Evolutionary conservation across 2,113 vertebrate genomes (phyloP).

Genomic region (Tupaia tana): DNA sequence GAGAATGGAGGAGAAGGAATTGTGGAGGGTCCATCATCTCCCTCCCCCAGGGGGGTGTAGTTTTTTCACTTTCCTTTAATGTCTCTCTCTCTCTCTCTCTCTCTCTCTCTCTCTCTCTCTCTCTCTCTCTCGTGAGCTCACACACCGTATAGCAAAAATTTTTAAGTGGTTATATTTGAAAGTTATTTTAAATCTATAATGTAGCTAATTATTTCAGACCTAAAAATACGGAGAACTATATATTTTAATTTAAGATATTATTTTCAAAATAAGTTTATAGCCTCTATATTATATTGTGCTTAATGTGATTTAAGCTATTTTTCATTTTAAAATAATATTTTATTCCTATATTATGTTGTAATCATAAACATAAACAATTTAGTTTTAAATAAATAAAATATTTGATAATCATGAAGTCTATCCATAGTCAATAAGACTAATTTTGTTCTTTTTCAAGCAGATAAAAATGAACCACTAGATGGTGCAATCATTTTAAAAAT

Average conservation of each 20-base stretch:
- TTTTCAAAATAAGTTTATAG: neutral
- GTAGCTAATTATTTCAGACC: neutral
- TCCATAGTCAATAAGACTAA: neutral
- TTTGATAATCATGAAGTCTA: neutral
- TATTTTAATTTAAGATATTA: conserved; percentile 13
- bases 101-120: no score
- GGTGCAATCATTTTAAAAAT: conserved; percentile 46
- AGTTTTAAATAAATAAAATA: conserved; percentile 20
- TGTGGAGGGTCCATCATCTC: no score
- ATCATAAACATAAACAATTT: neutral
- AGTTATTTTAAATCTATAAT: neutral
- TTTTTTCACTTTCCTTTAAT: no score
- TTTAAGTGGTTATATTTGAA: neutral
- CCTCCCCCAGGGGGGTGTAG: no score
- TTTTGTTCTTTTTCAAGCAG: neutral
- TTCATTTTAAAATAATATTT: conserved; percentile 49
- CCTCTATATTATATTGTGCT: neutral
- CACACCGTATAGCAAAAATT: no score
- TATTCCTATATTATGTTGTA: neutral
- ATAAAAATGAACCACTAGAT: conserved; percentile 59
- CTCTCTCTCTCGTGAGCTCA: no score
- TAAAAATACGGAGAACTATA: conserved; percentile 21
- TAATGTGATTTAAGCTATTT: neutral
- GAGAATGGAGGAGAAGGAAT: no score
- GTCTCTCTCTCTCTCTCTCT: no score